Evolutionary conservation across 1,140 invertebrate species (phyloP).

Genomic region (Orchesella cincta): DNA sequence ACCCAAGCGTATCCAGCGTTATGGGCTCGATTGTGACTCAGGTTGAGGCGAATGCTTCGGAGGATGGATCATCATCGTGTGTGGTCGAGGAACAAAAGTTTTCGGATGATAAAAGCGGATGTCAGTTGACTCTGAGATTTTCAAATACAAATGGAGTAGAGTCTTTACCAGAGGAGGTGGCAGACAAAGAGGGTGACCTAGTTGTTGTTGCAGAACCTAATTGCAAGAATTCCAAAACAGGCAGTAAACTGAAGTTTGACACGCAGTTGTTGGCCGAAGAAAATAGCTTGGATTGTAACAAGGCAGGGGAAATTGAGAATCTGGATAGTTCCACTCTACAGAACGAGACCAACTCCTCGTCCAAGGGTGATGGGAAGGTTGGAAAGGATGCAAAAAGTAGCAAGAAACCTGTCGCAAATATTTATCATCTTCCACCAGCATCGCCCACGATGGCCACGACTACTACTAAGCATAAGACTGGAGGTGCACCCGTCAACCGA

Average conservation of each 20-base stretch:
- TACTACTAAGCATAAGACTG: not conserved
- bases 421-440: not conserved
- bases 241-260: constrained; percentile 8
- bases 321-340: not conserved
- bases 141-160: not conserved
- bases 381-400: too few species aligned
- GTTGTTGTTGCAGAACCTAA: not conserved
- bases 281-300: not conserved
- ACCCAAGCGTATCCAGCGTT: constrained; percentile 9
- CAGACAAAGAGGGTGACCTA: not conserved
- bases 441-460: too few species aligned
- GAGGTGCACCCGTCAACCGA: not conserved
- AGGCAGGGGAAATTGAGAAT: not conserved
- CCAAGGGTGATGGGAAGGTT: not conserved
- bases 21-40: constrained; percentile 12
- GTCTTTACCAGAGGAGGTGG: not conserved
- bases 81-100: not conserved
- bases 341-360: not conserved
- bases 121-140: constrained; percentile 13
- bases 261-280: not conserved
- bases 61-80: not conserved
- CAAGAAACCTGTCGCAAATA: not conserved
- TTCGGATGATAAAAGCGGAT: not conserved
- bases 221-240: not conserved
- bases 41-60: constrained; percentile 10